Conservation (phyloP, 2,797 vertebrate species). For the Botia almorhae region DNA sequence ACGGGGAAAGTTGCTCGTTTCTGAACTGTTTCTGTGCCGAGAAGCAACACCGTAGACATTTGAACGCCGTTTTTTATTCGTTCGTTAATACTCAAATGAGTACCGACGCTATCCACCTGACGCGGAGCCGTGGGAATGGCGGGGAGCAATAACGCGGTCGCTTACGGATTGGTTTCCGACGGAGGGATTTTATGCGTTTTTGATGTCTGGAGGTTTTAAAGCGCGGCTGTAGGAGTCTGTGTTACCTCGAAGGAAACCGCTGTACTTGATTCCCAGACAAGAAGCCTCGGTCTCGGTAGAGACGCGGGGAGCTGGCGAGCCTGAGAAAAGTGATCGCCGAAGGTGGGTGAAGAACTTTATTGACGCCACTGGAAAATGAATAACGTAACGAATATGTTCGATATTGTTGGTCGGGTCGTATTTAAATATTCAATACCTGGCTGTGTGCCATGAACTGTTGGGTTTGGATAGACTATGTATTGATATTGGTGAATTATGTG, state of each 20-base stretch:
- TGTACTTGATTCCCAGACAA: constrained; percentile 39
- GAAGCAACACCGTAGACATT: constrained; percentile 19
- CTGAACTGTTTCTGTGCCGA: neutral
- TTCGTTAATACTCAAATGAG: constrained; percentile 25
- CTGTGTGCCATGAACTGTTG: neutral
- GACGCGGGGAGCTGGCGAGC: constrained; percentile 59
- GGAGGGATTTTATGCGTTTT: constrained; percentile 64
- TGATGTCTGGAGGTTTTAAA: constrained; percentile 58
- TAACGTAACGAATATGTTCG: neutral
- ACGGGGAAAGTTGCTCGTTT: neutral
- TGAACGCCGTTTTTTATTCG: neutral
- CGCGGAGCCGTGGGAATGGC: constrained; percentile 58
- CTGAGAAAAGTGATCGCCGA: constrained; percentile 67
- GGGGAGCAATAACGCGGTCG: constrained; percentile 63
- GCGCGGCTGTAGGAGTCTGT: constrained; percentile 70
- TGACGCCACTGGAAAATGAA: constrained; percentile 33
- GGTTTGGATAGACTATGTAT: neutral
- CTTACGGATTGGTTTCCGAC: constrained; percentile 65
- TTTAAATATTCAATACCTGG: neutral
- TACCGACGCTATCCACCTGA: constrained; percentile 46
- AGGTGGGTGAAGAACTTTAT: constrained; percentile 65
- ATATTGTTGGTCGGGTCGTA: neutral
- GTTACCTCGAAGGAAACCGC: constrained; percentile 62
- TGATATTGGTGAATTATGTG: neutral
- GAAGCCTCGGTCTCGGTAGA: constrained; percentile 45